Conservation (phyloP, 2,888 invertebrate species). For the Trachelus tabidus region DNA sequence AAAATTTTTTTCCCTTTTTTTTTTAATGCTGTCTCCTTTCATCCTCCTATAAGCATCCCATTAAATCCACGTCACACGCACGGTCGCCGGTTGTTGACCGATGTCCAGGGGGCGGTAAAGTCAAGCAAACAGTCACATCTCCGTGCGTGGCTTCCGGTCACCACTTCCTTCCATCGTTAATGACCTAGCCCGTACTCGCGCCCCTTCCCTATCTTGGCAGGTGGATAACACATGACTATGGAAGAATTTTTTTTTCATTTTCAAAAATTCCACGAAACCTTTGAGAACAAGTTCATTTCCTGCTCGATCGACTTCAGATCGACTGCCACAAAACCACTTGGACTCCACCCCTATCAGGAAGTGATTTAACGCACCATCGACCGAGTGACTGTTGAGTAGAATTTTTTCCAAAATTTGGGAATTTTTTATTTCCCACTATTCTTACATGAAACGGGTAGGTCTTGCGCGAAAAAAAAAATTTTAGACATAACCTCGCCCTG, state of each 20-base stretch:
- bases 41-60: conserved; percentile 12
- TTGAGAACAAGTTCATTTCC: background rate
- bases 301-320: conserved; percentile 2
- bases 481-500: background rate
- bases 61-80: conserved; percentile 23
- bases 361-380: conserved; percentile 35
- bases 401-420: background rate
- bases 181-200: conserved; percentile 35
- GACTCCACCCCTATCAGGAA: conserved; percentile 24
- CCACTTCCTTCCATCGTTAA: conserved; percentile 60
- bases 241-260: background rate
- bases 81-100: conserved; percentile 49
- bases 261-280: background rate
- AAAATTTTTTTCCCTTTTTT: too few relatives aligned
- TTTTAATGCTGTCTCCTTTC: background rate
- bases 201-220: conserved; percentile 23
- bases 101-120: conserved; percentile 33
- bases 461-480: background rate
- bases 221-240: conserved; percentile 35
- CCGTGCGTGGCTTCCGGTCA: conserved; percentile 62
- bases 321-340: background rate
- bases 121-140: conserved; percentile 56
- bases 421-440: background rate
- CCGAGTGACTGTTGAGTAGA: background rate
- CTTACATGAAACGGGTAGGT: background rate